Conservation (phyloP, 2,888 invertebrate species). For the Acanthococcus lagerstroemiae region DNA sequence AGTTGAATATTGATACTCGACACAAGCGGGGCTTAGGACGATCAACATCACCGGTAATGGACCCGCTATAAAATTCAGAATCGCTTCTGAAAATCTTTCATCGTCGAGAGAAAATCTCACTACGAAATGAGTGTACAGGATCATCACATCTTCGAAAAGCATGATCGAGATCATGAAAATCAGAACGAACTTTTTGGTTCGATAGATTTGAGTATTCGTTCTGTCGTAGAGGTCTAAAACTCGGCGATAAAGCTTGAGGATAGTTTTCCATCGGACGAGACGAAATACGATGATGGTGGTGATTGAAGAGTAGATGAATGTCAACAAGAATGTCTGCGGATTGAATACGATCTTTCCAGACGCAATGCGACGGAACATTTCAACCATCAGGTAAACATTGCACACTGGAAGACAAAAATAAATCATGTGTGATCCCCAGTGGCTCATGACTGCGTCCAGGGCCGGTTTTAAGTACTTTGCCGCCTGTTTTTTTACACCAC, state of each 20-base stretch:
- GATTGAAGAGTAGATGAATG: background rate
- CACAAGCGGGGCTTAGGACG: too few relatives aligned
- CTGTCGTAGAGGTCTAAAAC: background rate
- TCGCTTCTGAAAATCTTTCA: too few relatives aligned
- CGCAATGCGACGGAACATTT: background rate
- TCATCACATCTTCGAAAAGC: background rate
- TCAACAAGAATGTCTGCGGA: conserved; percentile 1
- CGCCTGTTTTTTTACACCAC: too few relatives aligned
- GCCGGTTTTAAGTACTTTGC: too few relatives aligned
- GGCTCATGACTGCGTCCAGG: too few relatives aligned
- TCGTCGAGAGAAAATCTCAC: too few relatives aligned
- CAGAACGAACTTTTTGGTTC: background rate
- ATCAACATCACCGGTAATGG: too few relatives aligned
- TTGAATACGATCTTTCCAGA: background rate
- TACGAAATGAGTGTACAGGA: background rate
- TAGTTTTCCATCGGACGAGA: background rate
- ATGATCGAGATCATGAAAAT: background rate
- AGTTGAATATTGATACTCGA: conserved; percentile 8
- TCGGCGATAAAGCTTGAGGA: background rate
- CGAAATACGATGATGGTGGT: background rate
- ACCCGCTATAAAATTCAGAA: too few relatives aligned
- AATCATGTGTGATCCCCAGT: too few relatives aligned
- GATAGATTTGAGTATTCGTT: background rate
- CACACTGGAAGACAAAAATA: background rate
- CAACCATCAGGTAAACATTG: background rate